phyloP scores from a whole-genome alignment of 2,797 vertebrate species.

The Chloroceryle inda region DNA sequence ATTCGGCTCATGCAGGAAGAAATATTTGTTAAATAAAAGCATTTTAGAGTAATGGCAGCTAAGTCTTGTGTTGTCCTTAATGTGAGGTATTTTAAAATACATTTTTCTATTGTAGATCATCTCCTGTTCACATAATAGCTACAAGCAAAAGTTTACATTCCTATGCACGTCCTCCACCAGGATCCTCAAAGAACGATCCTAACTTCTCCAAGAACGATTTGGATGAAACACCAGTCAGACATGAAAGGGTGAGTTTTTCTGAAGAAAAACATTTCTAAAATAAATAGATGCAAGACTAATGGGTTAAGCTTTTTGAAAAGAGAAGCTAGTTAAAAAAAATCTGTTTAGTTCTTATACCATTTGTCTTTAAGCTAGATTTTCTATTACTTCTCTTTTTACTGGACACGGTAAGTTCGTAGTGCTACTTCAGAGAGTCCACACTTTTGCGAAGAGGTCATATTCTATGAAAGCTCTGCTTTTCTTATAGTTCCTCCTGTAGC shows the following conservation, averaged over 20 bases:
- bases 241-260: slow-evolving; percentile 81
- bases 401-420: background rate
- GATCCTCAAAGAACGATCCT: slow-evolving; percentile 87
- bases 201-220: slow-evolving; percentile 88
- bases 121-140: slow-evolving; percentile 98
- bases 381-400: background rate
- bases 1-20: background rate
- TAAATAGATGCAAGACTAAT: background rate
- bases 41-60: background rate
- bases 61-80: background rate
- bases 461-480: background rate
- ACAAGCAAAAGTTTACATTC: slow-evolving; percentile 99
- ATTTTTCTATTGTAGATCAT: slow-evolving; percentile 86
- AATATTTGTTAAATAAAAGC: slow-evolving; percentile 1
- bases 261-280: background rate
- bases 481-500: background rate
- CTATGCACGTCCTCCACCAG: slow-evolving; percentile 97
- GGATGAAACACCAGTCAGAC: slow-evolving; percentile 85
- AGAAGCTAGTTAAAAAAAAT: background rate
- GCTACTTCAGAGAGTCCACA: background rate
- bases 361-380: background rate
- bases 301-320: background rate
- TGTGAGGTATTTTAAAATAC: slow-evolving; percentile 4
- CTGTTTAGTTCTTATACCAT: background rate
- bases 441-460: background rate